Base-by-base conservation (phyloP, 2,113 vertebrate species). In the Nerophis lumbriciformis region DNA sequence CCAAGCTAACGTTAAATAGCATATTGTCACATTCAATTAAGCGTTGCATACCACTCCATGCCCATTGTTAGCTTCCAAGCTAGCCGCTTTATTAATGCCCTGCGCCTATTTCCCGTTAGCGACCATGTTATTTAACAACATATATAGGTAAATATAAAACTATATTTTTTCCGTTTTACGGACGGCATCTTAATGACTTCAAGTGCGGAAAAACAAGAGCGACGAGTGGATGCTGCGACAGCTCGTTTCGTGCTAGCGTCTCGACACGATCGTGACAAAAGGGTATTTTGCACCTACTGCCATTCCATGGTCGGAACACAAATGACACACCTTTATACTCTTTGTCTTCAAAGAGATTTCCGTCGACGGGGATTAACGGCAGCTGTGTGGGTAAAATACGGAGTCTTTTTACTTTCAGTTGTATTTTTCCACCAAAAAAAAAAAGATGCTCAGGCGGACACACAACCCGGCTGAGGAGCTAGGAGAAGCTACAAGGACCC, bases 311-410 rank as follows among this genome's bases (percentile, higher is more conserved):
- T 15, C 42, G 28, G 48, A n/a, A 15, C 54, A 68, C 15, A 5
- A 51, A 55, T 35, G 12, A 4, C 65, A 10, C 81, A 86, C 81
- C 87, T 88, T 89, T 81, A 79, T 72, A 79, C 83, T 87, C 80
- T 87, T 84, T 78, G 81, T 82, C 73, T 85, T 86, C 82, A 82
- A 75, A 86, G 83, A 87, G 83, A 77, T 83, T 63, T 56, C 12
- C 38, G 63, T 61, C 47, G 52, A 72, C 52, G n/a, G 44, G 28
- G 59, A 57, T 71, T 62, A 13, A 49, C 49, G 71, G 65, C 48
- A 59, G 61, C 60, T 65, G 58, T 61, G 36, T 49, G 28, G 60
- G 56, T 51, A 51, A 28, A 38, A 53, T 79, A 5, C 53, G 51
- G 58, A 74, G n/a, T 70, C 59, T 76, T 76, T 28, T 69, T 74